These are phyloP conservation scores for Nasonovia ribisnigri DNA, from an alignment of 2,888 invertebrate species.

Conservation along the genomic window DNA sequence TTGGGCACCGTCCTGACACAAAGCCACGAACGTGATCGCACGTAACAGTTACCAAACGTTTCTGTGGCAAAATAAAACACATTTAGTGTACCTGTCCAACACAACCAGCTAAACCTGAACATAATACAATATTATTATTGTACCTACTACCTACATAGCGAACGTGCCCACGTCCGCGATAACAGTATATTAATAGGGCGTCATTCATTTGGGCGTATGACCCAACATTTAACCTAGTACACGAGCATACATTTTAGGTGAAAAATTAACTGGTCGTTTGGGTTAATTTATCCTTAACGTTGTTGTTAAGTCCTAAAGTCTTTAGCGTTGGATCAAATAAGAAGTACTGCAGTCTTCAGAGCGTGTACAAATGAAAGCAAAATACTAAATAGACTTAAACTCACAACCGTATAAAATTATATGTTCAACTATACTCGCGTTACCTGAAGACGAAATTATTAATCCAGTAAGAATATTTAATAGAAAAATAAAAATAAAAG, in stretches of 20 bases:
- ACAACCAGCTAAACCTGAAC: not conserved
- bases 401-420: not conserved
- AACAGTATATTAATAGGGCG: not conserved
- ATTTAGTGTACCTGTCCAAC: not conserved
- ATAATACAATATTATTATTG: not conserved
- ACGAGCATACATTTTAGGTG: not conserved
- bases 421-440: not conserved
- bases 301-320: not conserved
- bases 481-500: not conserved
- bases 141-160: not conserved
- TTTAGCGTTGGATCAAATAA: not conserved
- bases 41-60: not conserved
- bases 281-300: not conserved
- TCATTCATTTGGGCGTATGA: not conserved
- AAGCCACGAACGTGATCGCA: not conserved
- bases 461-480: not conserved
- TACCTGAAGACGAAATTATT: not conserved
- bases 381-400: not conserved
- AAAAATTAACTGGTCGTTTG: not conserved
- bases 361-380: not conserved
- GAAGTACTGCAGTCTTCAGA: not conserved
- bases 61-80: not conserved
- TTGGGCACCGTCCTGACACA: not conserved
- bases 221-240: no score
- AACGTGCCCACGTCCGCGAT: not conserved